phyloP scores from a whole-genome alignment of 2,113 vertebrate genomes.

The Rhinolophus ferrumequinum region DNA sequence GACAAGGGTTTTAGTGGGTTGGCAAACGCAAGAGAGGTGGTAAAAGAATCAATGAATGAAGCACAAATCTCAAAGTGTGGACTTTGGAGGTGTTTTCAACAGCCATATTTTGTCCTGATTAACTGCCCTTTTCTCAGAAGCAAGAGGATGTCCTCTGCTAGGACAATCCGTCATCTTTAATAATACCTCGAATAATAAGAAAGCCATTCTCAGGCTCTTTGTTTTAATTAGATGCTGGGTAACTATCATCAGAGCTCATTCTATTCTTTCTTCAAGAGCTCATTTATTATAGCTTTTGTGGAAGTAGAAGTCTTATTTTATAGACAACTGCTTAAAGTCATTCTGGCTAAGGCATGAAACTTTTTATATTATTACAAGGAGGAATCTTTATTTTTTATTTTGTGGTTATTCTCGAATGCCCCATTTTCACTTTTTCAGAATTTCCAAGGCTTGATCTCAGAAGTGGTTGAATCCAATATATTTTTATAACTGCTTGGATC shows the following conservation, averaged over 20 bases:
- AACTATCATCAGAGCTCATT: slow-evolving; percentile 53
- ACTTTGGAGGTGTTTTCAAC: slow-evolving; percentile 68
- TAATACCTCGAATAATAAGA: slow-evolving; percentile 61
- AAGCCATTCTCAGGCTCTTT: slow-evolving; percentile 65
- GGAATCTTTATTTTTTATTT: background rate
- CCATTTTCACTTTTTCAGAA: background rate
- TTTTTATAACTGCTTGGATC: background rate
- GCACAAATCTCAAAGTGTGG: slow-evolving; percentile 29
- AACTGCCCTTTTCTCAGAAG: slow-evolving; percentile 73
- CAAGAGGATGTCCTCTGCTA: background rate
- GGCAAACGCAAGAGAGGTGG: slow-evolving; percentile 45
- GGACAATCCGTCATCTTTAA: slow-evolving; percentile 60
- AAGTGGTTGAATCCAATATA: background rate
- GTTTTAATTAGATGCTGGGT: slow-evolving; percentile 78
- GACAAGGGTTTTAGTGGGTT: slow-evolving; percentile 74
- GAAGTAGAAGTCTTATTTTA: slow-evolving; percentile 52
- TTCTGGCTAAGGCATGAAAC: slow-evolving; percentile 3
- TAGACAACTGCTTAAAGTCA: slow-evolving; percentile 59
- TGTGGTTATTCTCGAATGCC: background rate
- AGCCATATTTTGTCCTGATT: slow-evolving; percentile 63
- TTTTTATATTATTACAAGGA: slow-evolving; percentile 27
- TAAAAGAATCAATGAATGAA: slow-evolving; percentile 70
- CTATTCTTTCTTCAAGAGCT: slow-evolving; percentile 68
- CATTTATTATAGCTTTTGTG: slow-evolving; percentile 53
- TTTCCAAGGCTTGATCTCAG: background rate